Base-by-base conservation (phyloP, 2,888 invertebrate genomes). In the Agrochola circellaris region DNA sequence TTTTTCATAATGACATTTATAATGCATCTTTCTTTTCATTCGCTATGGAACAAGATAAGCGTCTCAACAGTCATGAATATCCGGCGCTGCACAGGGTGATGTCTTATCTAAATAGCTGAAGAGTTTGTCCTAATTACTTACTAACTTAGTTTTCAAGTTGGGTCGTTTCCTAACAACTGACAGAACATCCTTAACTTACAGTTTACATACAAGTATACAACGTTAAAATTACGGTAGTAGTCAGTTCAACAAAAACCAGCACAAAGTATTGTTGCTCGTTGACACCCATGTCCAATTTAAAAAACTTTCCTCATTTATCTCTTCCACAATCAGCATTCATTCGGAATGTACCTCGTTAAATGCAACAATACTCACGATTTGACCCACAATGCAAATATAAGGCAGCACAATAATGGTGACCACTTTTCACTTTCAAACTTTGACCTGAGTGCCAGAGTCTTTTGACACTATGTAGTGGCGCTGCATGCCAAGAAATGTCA, bases 401-500 rank as follows among this genome's bases (percentile, higher is more conserved):
- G 74, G 34, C 75, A 68, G 66, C 73, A 76, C 72, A 48, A 77
- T 73, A 73, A 75, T 80, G 72, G 70, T 80, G 81, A 82, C 88
- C 70, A 81, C 78, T 84, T 87, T 87, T 88, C 83, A 88, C 88
- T 88, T 88, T 87, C 81, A 77, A 74, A 79, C 74, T 87, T 79
- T 78, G 87, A 80, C 87, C 30, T 30, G 3, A 2, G 30, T 1
- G 8, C 81, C 73, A 84, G 45, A 60, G 11, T 60, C 30, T 30
- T 58, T 38, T 67, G 65, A 70, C 30, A 67, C 56, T n/a, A 20
- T 38, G 20, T 2, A 6, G 61, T 30, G 58, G 70, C 60, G 58
- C 68, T 64, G 60, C 30, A 56, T 20, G 8, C n/a, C 5, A 34
- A 38, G 26, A 62, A 78, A 51, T 48, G 26, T 34, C 30, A 56